Conservation (phyloP, 2,113 vertebrate species). For the Agelaius tricolor region DNA sequence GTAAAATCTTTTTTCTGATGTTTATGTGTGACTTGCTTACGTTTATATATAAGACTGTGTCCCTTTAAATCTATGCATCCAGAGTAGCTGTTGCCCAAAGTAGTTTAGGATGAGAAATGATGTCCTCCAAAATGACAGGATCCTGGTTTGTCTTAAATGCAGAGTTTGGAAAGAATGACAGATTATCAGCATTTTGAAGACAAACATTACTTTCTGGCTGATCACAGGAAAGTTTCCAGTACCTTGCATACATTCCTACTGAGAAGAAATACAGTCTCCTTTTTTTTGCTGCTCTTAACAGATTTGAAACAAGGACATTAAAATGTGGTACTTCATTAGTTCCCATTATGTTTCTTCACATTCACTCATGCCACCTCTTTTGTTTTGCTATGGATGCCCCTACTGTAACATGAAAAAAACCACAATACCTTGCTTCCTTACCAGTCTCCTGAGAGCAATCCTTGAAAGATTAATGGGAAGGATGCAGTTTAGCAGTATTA, state of each 20-base stretch:
- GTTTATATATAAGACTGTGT: neutral
- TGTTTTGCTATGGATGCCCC: neutral
- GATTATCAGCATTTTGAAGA: neutral
- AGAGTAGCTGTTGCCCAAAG: neutral
- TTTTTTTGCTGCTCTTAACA: neutral
- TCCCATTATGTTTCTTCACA: neutral
- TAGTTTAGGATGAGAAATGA: neutral
- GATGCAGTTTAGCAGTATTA: neutral
- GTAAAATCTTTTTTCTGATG: neutral
- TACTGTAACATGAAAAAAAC: neutral
- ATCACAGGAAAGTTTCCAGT: neutral
- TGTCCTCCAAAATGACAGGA: neutral
- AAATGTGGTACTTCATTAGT: neutral
- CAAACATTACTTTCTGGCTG: neutral
- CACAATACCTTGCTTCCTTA: neutral
- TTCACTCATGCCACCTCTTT: neutral
- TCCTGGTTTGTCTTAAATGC: constrained; percentile 45
- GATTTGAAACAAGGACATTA: neutral
- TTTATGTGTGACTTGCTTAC: neutral
- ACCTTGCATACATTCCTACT: neutral
- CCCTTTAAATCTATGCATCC: neutral
- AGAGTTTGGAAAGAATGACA: neutral
- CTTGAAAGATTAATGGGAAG: neutral
- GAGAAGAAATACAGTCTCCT: neutral
- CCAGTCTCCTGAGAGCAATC: neutral